Conservation (phyloP, 1,140 invertebrate species). For the Popillia japonica region DNA sequence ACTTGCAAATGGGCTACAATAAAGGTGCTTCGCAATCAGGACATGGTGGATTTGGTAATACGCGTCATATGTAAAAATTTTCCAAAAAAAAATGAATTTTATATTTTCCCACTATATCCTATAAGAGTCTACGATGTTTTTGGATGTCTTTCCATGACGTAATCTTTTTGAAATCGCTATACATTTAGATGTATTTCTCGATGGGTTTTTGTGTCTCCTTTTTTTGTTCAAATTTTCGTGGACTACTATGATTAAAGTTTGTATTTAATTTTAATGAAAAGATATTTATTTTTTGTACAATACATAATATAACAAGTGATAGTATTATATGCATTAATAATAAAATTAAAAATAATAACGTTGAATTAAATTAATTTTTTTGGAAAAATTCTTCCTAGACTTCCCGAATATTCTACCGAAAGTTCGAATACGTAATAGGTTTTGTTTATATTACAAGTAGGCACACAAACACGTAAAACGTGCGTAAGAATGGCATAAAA, state of each 20-base stretch:
- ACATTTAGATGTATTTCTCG: background rate
- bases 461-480: background rate
- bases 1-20: constrained; percentile 97
- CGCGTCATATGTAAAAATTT: constrained; percentile 85
- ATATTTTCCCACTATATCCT: background rate
- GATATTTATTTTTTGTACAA: constrained; percentile 16
- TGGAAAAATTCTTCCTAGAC: background rate
- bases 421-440: background rate
- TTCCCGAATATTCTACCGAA: background rate
- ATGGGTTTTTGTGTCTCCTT: background rate
- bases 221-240: background rate
- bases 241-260: background rate
- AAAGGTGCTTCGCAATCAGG: constrained; percentile 90
- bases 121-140: background rate
- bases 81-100: background rate
- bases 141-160: background rate
- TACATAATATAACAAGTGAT: constrained; percentile 2
- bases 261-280: constrained; percentile 10
- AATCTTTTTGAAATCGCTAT: background rate
- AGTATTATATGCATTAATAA: background rate
- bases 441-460: background rate
- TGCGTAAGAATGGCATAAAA: constrained; percentile 3
- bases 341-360: background rate
- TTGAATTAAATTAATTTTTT: background rate
- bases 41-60: constrained; percentile 92